Conservation (phyloP, 2,113 vertebrate genomes). For the Eulemur macaco region DNA sequence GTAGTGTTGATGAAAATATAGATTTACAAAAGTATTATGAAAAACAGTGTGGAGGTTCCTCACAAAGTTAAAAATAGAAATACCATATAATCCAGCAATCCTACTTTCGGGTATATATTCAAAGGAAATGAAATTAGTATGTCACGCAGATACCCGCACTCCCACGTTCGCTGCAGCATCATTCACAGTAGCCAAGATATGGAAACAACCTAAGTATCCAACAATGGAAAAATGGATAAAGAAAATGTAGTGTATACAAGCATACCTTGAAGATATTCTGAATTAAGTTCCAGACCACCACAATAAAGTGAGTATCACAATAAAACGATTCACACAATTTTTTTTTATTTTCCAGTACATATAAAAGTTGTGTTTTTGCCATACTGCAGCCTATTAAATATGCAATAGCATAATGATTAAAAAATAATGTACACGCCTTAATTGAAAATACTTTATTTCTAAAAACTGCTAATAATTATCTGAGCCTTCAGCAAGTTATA, state of each 20-base stretch:
- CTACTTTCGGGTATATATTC: not conserved
- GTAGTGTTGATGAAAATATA: not conserved
- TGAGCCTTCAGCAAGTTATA: not conserved
- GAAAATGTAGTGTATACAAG: not conserved
- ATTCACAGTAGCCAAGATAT: not conserved
- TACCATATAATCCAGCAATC: not conserved
- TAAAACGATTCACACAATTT: not conserved
- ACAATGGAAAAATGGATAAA: not conserved
- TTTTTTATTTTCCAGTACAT: not conserved
- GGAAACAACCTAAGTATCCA: not conserved
- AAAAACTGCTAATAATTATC: not conserved
- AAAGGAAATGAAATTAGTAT: not conserved
- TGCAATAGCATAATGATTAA: not conserved
- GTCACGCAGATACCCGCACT: not conserved
- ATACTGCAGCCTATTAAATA: not conserved
- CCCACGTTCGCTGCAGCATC: not conserved
- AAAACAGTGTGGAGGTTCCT: not conserved
- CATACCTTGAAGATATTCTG: not conserved
- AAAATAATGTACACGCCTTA: not conserved
- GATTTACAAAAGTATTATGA: not conserved
- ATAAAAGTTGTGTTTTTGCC: not conserved
- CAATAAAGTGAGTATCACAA: not conserved
- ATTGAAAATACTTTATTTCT: not conserved
- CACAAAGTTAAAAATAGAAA: not conserved
- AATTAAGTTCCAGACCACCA: not conserved